A percentile compares a stretch with the other conserved stretches of the same genome.
phyloP scores from a whole-genome alignment of 2,797 vertebrate species.

The Karalla daura region DNA sequence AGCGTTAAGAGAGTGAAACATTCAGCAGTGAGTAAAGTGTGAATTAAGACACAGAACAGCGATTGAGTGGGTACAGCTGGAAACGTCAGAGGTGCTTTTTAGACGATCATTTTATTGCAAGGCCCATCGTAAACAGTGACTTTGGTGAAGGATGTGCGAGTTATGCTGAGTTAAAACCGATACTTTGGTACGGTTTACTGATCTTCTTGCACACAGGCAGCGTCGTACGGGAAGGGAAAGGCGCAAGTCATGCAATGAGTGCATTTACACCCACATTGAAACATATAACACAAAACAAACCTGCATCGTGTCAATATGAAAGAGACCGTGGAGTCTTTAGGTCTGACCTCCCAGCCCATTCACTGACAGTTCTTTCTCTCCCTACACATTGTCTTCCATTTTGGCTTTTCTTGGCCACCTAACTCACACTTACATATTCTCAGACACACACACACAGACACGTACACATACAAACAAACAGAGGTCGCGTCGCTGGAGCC shows the following conservation, averaged over 20 bases:
- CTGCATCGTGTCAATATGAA: neutral
- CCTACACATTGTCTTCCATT: conserved; percentile 60
- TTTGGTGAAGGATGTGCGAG: too few relatives aligned
- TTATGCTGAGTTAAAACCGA: neutral
- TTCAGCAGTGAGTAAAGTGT: neutral
- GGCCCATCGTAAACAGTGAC: too few relatives aligned
- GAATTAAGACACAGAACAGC: neutral
- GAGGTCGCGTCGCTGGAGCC: conserved; percentile 13
- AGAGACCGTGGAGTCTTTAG: neutral
- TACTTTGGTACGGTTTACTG: too few relatives aligned
- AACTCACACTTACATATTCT: conserved; percentile 64
- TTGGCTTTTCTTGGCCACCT: conserved; percentile 70
- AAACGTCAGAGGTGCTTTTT: too few relatives aligned
- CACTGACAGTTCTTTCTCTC: conserved; percentile 38
- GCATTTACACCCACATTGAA: neutral
- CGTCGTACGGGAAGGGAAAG: neutral
- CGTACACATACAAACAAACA: neutral
- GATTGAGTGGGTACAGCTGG: too few relatives aligned
- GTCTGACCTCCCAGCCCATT: conserved; percentile 7
- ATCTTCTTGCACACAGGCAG: neutral
- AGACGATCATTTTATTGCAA: neutral
- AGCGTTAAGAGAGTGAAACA: too few relatives aligned
- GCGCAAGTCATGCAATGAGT: neutral
- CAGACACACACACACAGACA: neutral
- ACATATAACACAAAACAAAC: too few relatives aligned